Percentiles rank a stretch among this genome's conserved stretches.
Conservation (phyloP, 2,797 vertebrate species). For the Phyllotis vaccarum region DNA sequence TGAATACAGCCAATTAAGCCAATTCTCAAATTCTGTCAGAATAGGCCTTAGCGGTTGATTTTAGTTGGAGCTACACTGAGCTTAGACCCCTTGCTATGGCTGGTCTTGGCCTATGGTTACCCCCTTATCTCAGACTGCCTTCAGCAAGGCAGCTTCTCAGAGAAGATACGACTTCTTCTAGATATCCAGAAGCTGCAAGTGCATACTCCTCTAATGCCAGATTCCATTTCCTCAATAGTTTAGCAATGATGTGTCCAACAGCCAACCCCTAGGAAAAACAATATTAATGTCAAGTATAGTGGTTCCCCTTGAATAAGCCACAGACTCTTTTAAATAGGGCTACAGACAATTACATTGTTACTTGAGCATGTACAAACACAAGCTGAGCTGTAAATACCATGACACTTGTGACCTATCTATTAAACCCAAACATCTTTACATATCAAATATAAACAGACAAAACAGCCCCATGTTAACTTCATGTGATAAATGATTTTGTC, state of each 20-base stretch:
- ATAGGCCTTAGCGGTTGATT: background rate
- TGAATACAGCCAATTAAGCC: background rate
- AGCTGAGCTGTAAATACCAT: background rate
- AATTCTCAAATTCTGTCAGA: background rate
- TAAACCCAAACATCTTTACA: slow-evolving; percentile 9
- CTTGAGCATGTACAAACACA: slow-evolving; percentile 20
- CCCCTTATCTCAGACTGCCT: background rate
- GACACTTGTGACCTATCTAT: background rate
- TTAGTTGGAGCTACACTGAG: background rate
- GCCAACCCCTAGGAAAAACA: background rate
- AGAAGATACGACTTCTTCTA: background rate
- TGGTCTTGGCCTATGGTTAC: background rate
- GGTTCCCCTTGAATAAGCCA: background rate
- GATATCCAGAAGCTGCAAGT: background rate
- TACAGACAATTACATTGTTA: background rate
- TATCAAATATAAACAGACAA: background rate
- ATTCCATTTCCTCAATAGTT: background rate
- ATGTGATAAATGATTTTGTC: background rate
- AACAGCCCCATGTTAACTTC: background rate
- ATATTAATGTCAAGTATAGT: background rate
- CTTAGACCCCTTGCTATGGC: background rate
- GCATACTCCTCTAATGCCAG: background rate
- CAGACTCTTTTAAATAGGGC: background rate
- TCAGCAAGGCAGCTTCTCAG: slow-evolving; percentile 22
- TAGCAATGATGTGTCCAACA: background rate